A percentile compares a stretch with the other conserved stretches of the same genome.
These are phyloP conservation scores for Tetrao urogallus DNA, from an alignment of 2,113 vertebrate genomes.

Conservation along the genomic window DNA sequence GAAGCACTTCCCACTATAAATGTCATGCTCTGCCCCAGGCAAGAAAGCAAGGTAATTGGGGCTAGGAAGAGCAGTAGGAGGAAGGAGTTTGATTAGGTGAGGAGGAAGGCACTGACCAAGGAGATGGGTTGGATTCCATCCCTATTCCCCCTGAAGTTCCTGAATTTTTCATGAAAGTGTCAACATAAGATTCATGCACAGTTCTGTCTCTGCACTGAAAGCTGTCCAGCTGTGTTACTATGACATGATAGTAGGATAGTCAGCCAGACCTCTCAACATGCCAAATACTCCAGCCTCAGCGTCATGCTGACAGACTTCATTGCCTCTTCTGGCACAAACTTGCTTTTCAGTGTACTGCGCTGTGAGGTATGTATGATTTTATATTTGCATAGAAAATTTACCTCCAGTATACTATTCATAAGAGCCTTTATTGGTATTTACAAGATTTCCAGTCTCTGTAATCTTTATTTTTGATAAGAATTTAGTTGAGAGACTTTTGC, in stretches of 20 bases:
- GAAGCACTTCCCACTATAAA: neutral
- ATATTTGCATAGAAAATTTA: neutral
- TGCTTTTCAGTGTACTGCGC: slow-evolving; percentile 15
- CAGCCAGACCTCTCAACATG: neutral
- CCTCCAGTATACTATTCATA: neutral
- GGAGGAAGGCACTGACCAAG: neutral
- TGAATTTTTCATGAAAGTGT: slow-evolving; percentile 54
- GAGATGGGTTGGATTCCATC: neutral
- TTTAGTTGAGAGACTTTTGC: neutral
- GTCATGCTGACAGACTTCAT: slow-evolving; percentile 33
- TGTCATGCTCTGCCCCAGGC: neutral
- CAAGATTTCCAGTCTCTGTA: neutral
- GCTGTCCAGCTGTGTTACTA: slow-evolving; percentile 49
- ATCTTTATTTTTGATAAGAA: neutral
- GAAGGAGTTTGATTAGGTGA: neutral
- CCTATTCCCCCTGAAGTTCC: neutral
- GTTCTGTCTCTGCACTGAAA: neutral
- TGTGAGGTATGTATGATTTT: slow-evolving; percentile 17
- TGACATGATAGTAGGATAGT: slow-evolving; percentile 16
- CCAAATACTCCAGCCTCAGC: neutral
- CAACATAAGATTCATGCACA: neutral
- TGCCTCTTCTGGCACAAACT: slow-evolving; percentile 37
- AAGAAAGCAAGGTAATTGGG: neutral
- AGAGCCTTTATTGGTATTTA: neutral
- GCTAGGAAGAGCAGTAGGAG: neutral